phyloP scores from a whole-genome alignment of 2,888 invertebrate genomes.

The Anagyrus pseudococci region DNA sequence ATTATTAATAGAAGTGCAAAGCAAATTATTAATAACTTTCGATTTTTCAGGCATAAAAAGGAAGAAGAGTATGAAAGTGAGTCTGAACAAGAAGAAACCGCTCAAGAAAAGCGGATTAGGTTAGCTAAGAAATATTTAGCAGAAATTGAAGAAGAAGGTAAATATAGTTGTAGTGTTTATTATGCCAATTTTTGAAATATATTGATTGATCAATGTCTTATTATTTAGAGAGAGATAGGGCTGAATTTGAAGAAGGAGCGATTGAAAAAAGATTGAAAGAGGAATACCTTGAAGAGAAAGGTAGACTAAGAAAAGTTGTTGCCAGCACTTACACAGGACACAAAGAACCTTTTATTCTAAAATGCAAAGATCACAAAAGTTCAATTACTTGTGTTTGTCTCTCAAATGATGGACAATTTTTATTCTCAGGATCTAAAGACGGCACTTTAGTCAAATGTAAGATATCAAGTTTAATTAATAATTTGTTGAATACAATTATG shows the following conservation, averaged over 20 bases:
- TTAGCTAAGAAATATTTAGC: slow-evolving; percentile 89
- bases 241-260: slow-evolving; percentile 70
- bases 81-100: slow-evolving; percentile 76
- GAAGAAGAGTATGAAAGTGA: slow-evolving; percentile 52
- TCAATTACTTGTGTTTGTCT: slow-evolving; percentile 83
- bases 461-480: slow-evolving; percentile 34
- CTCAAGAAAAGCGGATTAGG: slow-evolving; percentile 88
- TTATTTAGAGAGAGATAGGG: slow-evolving; percentile 69
- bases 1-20: too few species aligned
- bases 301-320: slow-evolving; percentile 77
- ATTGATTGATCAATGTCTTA: background rate
- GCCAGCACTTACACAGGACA: slow-evolving; percentile 70
- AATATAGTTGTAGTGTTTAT: slow-evolving; percentile 15
- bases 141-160: slow-evolving; percentile 82
- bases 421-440: slow-evolving; percentile 89
- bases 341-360: slow-evolving; percentile 63
- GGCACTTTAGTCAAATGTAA: slow-evolving; percentile 85
- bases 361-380: slow-evolving; percentile 79
- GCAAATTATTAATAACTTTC: too few species aligned
- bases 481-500: too few species aligned
- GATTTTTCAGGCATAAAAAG: slow-evolving; percentile 21
- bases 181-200: slow-evolving; percentile 2
- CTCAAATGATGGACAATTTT: slow-evolving; percentile 73
- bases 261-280: slow-evolving; percentile 80
- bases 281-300: slow-evolving; percentile 86